phyloP scores from a whole-genome alignment of 2,888 invertebrate genomes.

The Operophtera brumata region DNA sequence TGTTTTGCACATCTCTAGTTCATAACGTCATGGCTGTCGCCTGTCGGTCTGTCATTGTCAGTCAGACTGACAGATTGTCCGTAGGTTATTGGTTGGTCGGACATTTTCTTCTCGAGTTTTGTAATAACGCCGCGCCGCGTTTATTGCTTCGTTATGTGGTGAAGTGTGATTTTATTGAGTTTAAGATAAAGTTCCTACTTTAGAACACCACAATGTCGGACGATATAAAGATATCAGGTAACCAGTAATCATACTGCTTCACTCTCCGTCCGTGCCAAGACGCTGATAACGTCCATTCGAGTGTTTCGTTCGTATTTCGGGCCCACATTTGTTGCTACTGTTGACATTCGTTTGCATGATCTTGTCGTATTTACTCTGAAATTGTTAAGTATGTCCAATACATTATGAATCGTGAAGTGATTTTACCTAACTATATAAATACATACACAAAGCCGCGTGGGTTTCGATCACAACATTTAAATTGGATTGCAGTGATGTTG shows the following conservation, averaged over 20 bases:
- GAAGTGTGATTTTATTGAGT: constrained; percentile 3
- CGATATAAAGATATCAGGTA: constrained; percentile 3
- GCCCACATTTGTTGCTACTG: neutral
- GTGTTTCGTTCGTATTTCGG: neutral
- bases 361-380: neutral
- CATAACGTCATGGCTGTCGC: no score
- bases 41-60: constrained; percentile 15
- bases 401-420: neutral
- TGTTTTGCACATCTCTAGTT: no score
- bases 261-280: neutral
- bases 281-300: neutral
- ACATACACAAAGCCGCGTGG: constrained; percentile 9
- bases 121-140: neutral
- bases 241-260: neutral
- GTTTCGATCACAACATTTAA: constrained; percentile 6
- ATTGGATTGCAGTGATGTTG: neutral
- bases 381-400: neutral
- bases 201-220: constrained; percentile 8
- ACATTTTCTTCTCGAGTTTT: neutral
- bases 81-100: neutral
- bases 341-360: neutral
- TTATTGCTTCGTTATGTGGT: neutral
- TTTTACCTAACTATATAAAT: neutral
- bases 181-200: neutral
- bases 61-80: neutral